phyloP scores from a whole-genome alignment of 2,888 invertebrate species.

The Trichogramma dendrolimi region DNA sequence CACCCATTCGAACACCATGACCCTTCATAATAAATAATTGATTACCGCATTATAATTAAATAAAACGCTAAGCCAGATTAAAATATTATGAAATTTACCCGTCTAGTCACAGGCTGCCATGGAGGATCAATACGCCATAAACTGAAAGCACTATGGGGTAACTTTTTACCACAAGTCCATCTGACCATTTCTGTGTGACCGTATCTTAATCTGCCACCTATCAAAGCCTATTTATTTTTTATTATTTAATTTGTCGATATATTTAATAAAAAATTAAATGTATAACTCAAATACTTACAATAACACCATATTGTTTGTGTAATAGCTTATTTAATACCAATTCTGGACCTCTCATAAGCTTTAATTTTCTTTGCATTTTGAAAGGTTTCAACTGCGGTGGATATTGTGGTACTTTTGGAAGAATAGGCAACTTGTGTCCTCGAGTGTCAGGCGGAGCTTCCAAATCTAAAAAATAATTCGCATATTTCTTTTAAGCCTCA shows the following conservation, averaged over 20 bases:
- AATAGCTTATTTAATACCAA: constrained; percentile 75
- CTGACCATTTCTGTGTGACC: constrained; percentile 90
- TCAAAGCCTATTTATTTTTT: constrained; percentile 61
- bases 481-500: not conserved
- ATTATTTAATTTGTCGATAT: not conserved
- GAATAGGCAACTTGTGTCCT: constrained; percentile 63
- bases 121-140: constrained; percentile 91
- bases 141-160: constrained; percentile 85
- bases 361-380: constrained; percentile 79
- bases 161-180: constrained; percentile 68
- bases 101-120: constrained; percentile 92
- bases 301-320: constrained; percentile 88
- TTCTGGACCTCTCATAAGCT: constrained; percentile 91
- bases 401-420: constrained; percentile 71
- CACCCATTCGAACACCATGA: constrained; percentile 89
- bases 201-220: constrained; percentile 75
- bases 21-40: constrained; percentile 53
- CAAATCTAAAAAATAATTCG: constrained; percentile 32
- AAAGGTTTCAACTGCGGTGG: constrained; percentile 66
- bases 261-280: not conserved
- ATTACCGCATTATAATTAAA: not conserved
- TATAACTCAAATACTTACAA: constrained; percentile 59
- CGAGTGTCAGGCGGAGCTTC: constrained; percentile 52
- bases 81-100: constrained; percentile 49
- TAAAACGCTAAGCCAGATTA: not conserved